Conservation (phyloP, 92 coral and sea anemone species). For the Parazoanthus darwini region DNA sequence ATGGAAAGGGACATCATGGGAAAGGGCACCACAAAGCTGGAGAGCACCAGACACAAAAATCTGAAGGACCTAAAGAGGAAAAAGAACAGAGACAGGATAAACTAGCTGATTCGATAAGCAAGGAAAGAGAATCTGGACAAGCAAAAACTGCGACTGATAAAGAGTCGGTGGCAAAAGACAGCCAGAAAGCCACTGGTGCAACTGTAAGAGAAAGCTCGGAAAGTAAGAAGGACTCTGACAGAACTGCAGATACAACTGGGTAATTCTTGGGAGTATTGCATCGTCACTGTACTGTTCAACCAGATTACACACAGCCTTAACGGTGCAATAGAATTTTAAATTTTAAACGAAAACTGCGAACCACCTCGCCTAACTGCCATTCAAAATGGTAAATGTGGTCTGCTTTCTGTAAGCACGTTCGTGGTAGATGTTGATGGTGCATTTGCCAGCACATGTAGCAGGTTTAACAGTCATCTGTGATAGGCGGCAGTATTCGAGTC, state of each 20-base stretch:
- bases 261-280: not conserved
- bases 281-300: slow-evolving; percentile 1
- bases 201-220: slow-evolving; percentile 1
- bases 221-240: slow-evolving; percentile 15
- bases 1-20: slow-evolving; percentile 31
- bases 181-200: not conserved
- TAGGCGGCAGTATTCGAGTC: not conserved
- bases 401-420: not conserved
- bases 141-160: not conserved
- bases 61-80: slow-evolving; percentile 23
- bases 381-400: slow-evolving; percentile 8
- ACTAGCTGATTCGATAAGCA: not conserved
- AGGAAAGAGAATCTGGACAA: slow-evolving; percentile 9
- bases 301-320: not conserved
- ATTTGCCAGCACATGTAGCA: not conserved
- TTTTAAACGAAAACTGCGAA: not conserved
- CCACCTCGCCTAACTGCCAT: not conserved
- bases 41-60: slow-evolving; percentile 33
- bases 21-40: slow-evolving; percentile 33
- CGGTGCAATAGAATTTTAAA: not conserved
- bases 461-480: not conserved
- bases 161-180: not conserved
- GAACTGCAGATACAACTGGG: slow-evolving; percentile 1
- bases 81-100: slow-evolving; percentile 9
- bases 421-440: not conserved